Base-by-base conservation (phyloP, 2,888 invertebrate genomes). In the Zaprionus bogoriensis region DNA sequence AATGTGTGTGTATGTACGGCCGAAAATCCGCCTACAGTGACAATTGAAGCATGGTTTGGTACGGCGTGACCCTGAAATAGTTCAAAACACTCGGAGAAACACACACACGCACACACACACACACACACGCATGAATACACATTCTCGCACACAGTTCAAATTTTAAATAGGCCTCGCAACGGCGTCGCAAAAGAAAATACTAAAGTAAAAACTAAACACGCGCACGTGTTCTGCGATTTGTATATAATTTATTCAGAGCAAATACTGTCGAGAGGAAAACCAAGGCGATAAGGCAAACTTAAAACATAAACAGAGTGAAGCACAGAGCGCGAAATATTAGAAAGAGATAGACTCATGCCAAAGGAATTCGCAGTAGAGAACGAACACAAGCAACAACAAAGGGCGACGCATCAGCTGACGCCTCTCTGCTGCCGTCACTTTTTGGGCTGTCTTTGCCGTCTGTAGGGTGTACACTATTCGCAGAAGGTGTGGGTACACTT, bases 1-100 rank as follows among this genome's bases (percentile, higher is more conserved):
- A 14, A 57, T 30, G 25, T 50, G 38, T 32, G 30, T 68, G 23
- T 36, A 48, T 45, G 32, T 41, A 48, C 39, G 25, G 17, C n/a
- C 25, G 22, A 57, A 17, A 44, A n/a, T 23, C 6, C 32, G 46
- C 45, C 54, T 53, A 57, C 54, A 54, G 47, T 39, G 38, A 51
- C 32, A 39, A 48, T 27, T 42, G 27, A 47, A 57, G 28, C 52
- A 6, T 45, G 52, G 45, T 62, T 28, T 36, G 42, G 46, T 50
- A 23, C 46, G 14, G 19, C 12, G 45, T 48, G 79, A 70, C 82
- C 82, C 76, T 79, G 78, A 82, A 78, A 61, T 68, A 78, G 82
- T 79, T 82, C 76, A 82, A 78, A 78, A 64, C 30, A 66, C 79
- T 74, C 71, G 64, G 44, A 10, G 63, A 81, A 78, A 62, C 30